These are phyloP conservation scores for Salticus scenicus DNA, from an alignment of 2,888 invertebrate species.

Conservation along the genomic window DNA sequence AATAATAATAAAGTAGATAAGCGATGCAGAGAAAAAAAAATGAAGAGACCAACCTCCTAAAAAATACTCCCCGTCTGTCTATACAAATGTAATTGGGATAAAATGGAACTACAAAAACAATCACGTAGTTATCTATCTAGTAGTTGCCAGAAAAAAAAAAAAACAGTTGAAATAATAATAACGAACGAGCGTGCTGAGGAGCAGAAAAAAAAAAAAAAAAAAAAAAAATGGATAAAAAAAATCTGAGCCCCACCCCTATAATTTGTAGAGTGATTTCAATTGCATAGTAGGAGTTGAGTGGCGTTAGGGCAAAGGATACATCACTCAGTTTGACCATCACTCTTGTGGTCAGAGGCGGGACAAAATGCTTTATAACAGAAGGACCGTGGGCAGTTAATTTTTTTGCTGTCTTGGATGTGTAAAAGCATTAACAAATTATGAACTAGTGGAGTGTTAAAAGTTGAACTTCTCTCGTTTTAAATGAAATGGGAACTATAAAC, in stretches of 20 bases:
- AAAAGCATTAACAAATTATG: conserved; percentile 13
- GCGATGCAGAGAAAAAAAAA: conserved; percentile 25
- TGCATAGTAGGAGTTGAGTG: conserved; percentile 57
- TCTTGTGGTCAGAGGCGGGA: conserved; percentile 42
- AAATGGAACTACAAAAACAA: conserved; percentile 68
- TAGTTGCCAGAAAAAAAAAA: conserved; percentile 64
- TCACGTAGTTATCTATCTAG: conserved; percentile 68
- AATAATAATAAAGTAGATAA: neutral
- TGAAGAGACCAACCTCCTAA: neutral
- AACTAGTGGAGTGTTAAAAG: neutral
- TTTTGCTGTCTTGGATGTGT: neutral
- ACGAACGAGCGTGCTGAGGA: conserved; percentile 38
- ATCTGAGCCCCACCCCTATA: conserved; percentile 57
- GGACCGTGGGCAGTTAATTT: neutral
- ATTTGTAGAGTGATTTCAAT: conserved; percentile 67
- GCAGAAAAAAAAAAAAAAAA: conserved; percentile 28
- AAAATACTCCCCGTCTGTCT: conserved; percentile 33
- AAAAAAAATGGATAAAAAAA: conserved; percentile 41
- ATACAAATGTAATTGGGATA: conserved; percentile 68
- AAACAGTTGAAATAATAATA: conserved; percentile 68
- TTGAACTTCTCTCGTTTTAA: neutral
- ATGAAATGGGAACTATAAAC: neutral
- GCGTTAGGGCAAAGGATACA: conserved; percentile 54
- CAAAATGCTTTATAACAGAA: neutral
- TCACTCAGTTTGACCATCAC: conserved; percentile 61